Percentiles rank a stretch among this genome's conserved stretches.
Evolutionary conservation across 2,888 invertebrate species (phyloP).

Genomic region (Drosophila paracracens): DNA sequence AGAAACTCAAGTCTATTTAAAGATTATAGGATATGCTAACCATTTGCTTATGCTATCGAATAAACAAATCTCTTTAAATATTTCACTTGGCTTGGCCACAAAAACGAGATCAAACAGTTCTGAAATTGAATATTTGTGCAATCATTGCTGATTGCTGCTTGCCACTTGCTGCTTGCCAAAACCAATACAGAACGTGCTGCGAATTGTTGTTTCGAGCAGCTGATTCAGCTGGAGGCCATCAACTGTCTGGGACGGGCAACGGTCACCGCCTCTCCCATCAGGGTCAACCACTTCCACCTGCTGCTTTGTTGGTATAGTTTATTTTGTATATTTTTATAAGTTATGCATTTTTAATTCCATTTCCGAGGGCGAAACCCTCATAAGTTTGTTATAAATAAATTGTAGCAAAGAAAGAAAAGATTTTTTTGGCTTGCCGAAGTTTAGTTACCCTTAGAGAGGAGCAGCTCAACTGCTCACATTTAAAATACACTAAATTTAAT

Average conservation of each 20-base stretch:
- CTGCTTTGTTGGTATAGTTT: slow-evolving; percentile 17
- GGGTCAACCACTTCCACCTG: slow-evolving; percentile 58
- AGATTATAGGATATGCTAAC: background rate
- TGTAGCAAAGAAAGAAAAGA: background rate
- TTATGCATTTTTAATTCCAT: slow-evolving; percentile 43
- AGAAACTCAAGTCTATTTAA: slow-evolving; percentile 13
- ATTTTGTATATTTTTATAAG: slow-evolving; percentile 1
- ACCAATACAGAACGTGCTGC: slow-evolving; percentile 31
- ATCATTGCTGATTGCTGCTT: slow-evolving; percentile 6
- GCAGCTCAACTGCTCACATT: background rate
- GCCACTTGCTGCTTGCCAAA: slow-evolving; percentile 12
- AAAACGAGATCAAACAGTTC: slow-evolving; percentile 14
- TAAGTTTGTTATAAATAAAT: slow-evolving; percentile 34
- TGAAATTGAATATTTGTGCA: slow-evolving; percentile 1
- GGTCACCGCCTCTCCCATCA: slow-evolving; percentile 19
- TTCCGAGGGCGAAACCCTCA: slow-evolving; percentile 25
- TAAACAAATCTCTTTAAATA: background rate
- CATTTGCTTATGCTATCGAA: background rate
- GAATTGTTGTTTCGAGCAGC: slow-evolving; percentile 7
- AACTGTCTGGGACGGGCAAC: slow-evolving; percentile 21
- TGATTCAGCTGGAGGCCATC: slow-evolving; percentile 37
- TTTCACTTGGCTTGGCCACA: background rate
- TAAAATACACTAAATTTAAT: background rate
- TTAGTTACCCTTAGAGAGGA: background rate
- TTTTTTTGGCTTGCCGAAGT: background rate